A percentile compares a stretch with the other conserved stretches of the same genome.
Conservation (phyloP, 2,797 vertebrate species). For the Rhinoraja longicauda region DNA sequence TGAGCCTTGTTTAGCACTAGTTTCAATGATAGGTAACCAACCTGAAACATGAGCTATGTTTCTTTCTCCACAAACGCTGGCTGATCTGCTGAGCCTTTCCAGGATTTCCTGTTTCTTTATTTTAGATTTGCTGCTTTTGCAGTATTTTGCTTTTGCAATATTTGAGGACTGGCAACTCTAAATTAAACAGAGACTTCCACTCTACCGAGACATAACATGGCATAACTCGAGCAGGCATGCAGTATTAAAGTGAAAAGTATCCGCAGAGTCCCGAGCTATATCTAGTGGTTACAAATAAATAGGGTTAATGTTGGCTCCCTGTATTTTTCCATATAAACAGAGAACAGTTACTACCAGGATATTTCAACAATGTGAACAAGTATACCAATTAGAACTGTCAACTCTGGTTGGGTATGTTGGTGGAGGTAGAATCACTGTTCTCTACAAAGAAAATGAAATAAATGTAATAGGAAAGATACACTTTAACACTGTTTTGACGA, state of each 20-base stretch:
- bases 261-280: neutral
- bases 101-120: no score
- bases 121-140: no score
- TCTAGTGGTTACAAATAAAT: conserved; percentile 26
- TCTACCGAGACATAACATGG: neutral
- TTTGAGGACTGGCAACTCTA: neutral
- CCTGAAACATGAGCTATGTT: no score
- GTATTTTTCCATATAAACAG: neutral
- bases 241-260: neutral
- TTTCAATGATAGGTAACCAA: no score
- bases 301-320: no score
- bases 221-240: neutral
- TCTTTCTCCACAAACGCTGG: no score
- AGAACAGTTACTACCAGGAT: neutral
- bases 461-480: neutral
- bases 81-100: no score
- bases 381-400: no score
- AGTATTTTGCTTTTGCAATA: no score
- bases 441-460: neutral
- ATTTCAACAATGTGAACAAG: neutral
- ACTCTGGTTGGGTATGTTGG: no score
- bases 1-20: no score
- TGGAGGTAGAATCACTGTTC: no score
- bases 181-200: neutral
- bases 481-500: neutral